Evolutionary conservation across 2,113 vertebrate species (phyloP), one percentile per base, ranked within the genome.

Genomic region (Arvicanthis niloticus): DNA sequence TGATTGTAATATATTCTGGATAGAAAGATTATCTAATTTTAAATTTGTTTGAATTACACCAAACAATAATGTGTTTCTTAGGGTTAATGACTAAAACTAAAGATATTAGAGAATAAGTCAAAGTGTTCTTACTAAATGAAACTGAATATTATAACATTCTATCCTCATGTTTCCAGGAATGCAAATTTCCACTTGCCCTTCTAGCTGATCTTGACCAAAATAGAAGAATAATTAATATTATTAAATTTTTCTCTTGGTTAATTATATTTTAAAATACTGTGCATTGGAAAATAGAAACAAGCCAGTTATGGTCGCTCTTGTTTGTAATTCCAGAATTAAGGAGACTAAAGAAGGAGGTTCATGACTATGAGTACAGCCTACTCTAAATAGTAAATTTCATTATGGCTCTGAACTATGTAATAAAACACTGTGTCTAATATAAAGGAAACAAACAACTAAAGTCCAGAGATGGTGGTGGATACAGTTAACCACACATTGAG

Each of bases 311-410:
- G 17, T 3, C 3, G 31, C 84, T 51, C 62, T 65, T 67, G 34
- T 15, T 9, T 87, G 9, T 22, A 51, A 51, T 37, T 37, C 2
- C 29, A 87, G 40, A 31, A 68, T 48, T 68, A 31, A 68, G 10
- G 10, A 37, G 0, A 2, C 10, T 87, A 42, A 48, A 6, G 7
- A 15, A 65, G 0, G 7, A 85, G 0, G 4, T 85, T 67, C 7
- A 31, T 67, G n/a, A 62, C 7, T 85, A 9, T 85, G 12, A 10
- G 12, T 24, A 5, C 4, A 85, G 81, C 26, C 26, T 85, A 16
- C 3, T 65, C 42, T 45, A 48, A 26, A 84, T 9, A 34, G 15
- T 45, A 29, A 48, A 29, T 31, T 21, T 2, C 26, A 17, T 48
- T 45, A 60, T 48, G 9, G 37, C 8, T 48, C 1, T 86, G 17